Evolutionary conservation across 2,113 vertebrate species (phyloP), one percentile per base, ranked within the genome.

Genomic region (Aleadryas rufinucha): DNA sequence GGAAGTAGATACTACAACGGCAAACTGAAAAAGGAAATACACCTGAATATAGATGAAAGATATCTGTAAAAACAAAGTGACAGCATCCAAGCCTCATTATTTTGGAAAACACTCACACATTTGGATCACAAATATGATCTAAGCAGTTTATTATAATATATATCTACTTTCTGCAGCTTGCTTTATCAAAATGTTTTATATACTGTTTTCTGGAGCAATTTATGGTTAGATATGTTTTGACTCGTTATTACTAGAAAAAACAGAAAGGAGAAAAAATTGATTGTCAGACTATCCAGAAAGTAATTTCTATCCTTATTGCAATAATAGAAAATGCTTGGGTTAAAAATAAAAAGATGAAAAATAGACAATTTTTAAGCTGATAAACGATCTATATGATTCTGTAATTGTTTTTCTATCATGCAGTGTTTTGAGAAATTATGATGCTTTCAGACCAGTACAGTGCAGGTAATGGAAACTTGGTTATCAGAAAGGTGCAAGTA

Each of bases 81-180:
- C 89, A 92, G 4, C 9, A 76, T 87, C 56, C 65, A 59, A 82
- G 37, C 20, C 44, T 96, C 92, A 90, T 94, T 96, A 76, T 66
- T 95, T 74, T 74, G 24, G 61, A 79, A 97, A 97, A 97, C 44
- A 90, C 21, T 79, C 22, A 5, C 4, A 11, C 50, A 19, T 86
- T 92, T 89, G 76, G 63, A 95, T 42, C 47, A 75, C 18, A 5
- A 95, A 84, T 88, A 95, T 92, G 80, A 96, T 80, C 85, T 95
- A 81, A 96, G 77, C 13, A 66, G 24, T 89, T 97, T 97, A 86
- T 96, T 97, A 96, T 56, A 97, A 91, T 91, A 85, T 39, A 19
- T 94, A 93, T 97, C 93, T 97, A 44, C 74, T 84, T 87, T 59
- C 90, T 96, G 70, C 90, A 97, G 41, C 52, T 97, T 97, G 75